Percentiles rank a stretch among this genome's conserved stretches.
These are phyloP conservation scores for Diabrotica undecimpunctata DNA, from an alignment of 1,140 invertebrate species.

Conservation along the genomic window DNA sequence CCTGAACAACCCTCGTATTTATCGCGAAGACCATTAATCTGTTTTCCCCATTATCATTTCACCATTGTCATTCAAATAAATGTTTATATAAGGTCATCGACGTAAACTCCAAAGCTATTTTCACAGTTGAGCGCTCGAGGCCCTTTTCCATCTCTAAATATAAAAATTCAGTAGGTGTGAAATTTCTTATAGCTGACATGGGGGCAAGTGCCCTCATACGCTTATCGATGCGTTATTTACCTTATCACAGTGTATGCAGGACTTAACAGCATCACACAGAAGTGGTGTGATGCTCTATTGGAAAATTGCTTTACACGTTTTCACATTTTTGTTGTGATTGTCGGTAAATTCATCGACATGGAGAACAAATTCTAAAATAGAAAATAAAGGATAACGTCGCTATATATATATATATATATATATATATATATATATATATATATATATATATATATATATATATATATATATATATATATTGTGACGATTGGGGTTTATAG, in stretches of 20 bases:
- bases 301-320: conserved; percentile 39
- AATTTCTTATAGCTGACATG: conserved; percentile 40
- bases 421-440: too few species aligned
- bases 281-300: conserved; percentile 27
- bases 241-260: conserved; percentile 45
- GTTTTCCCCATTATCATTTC: too few species aligned
- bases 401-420: too few species aligned
- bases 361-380: neutral
- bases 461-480: too few species aligned
- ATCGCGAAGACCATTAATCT: too few species aligned
- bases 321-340: conserved; percentile 9
- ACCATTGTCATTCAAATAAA: conserved; percentile 3
- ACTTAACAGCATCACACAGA: conserved; percentile 38
- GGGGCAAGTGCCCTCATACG: conserved; percentile 23
- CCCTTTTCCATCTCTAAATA: conserved; percentile 41
- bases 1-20: too few species aligned
- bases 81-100: neutral
- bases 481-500: too few species aligned
- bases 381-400: neutral
- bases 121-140: conserved; percentile 30
- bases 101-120: conserved; percentile 36
- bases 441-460: too few species aligned
- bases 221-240: conserved; percentile 40
- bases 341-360: neutral
- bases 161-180: conserved; percentile 45